Percentiles rank a stretch among this genome's conserved stretches.
Evolutionary conservation across 2,888 invertebrate species (phyloP).

Genomic region (Homarus gammarus): DNA sequence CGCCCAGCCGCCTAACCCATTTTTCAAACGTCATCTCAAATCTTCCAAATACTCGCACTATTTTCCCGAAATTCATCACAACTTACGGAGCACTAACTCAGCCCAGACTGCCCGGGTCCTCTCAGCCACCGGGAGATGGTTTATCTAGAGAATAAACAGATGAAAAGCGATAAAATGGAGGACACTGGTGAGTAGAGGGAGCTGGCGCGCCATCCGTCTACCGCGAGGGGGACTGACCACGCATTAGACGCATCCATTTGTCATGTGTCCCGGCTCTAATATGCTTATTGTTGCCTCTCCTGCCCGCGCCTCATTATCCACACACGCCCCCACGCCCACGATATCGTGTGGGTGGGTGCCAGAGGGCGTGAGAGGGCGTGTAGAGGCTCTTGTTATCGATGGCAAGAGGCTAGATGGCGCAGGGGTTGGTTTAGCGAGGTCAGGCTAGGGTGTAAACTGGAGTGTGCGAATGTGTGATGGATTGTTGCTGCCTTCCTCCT

Average conservation of each 20-base stretch:
- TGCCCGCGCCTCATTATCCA: neutral
- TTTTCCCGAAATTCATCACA: slow-evolving; percentile 15
- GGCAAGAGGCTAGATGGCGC: neutral
- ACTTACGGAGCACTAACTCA: neutral
- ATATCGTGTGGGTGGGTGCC: neutral
- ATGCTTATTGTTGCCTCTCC: slow-evolving; percentile 54
- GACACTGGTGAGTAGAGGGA: neutral
- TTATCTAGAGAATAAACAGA: neutral
- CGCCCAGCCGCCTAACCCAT: neutral
- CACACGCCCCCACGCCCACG: slow-evolving; percentile 11
- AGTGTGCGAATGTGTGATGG: neutral
- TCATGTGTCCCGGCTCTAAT: slow-evolving; percentile 48
- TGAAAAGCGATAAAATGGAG: neutral
- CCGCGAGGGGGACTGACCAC: slow-evolving; percentile 38
- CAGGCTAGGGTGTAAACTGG: neutral
- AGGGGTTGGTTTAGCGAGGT: neutral
- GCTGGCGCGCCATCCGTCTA: neutral
- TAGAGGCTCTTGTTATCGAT: neutral
- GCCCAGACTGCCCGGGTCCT: neutral
- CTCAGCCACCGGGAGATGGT: neutral
- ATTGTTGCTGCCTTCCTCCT: neutral
- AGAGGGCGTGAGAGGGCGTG: neutral
- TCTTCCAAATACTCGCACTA: slow-evolving; percentile 31
- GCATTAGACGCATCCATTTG: slow-evolving; percentile 57
- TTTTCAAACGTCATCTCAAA: slow-evolving; percentile 52